Conservation (phyloP, 2,113 vertebrate genomes). For the Carettochelys insculpta region DNA sequence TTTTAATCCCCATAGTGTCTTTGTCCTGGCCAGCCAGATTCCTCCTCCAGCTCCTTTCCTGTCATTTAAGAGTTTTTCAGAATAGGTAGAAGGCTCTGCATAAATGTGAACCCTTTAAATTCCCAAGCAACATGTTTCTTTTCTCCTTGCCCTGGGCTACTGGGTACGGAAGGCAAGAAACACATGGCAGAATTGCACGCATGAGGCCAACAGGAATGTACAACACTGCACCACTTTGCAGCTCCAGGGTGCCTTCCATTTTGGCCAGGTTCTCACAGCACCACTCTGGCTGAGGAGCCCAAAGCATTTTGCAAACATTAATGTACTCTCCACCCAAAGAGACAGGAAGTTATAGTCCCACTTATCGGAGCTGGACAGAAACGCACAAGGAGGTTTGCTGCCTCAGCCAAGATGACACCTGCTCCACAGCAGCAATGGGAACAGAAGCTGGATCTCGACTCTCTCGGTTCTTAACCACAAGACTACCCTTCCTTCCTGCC, state of each 20-base stretch:
- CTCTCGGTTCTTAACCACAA: neutral
- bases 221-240: neutral
- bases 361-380: accelerated
- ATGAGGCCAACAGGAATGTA: neutral
- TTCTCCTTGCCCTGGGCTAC: neutral
- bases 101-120: neutral
- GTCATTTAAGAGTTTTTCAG: neutral
- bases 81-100: neutral
- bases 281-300: neutral
- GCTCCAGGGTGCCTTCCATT: neutral
- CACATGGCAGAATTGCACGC: neutral
- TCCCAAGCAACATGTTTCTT: neutral
- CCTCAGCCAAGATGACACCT: neutral
- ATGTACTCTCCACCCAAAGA: accelerated
- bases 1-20: neutral
- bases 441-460: neutral
- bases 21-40: neutral
- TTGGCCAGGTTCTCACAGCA: neutral
- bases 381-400: accelerated
- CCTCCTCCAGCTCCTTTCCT: neutral
- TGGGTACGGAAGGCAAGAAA: neutral
- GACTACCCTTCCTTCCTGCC: conserved; percentile 51
- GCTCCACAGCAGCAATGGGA: accelerated
- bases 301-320: neutral
- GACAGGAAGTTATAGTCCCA: accelerated